Evolutionary conservation across 2,888 invertebrate genomes (phyloP).

Genomic region (Drosophila prolongata): DNA sequence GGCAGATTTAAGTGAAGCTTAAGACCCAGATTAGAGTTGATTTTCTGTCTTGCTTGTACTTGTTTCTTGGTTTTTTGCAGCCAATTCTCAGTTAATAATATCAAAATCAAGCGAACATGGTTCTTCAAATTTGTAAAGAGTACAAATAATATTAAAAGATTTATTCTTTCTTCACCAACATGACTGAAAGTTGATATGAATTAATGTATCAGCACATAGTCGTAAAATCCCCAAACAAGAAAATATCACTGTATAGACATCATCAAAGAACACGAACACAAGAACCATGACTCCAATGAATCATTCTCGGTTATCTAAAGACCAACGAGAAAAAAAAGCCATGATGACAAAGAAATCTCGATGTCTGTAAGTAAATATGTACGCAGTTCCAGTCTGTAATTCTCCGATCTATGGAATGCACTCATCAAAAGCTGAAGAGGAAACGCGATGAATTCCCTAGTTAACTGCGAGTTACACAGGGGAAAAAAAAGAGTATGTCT

Average conservation of each 20-base stretch:
- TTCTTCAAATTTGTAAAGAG: no score
- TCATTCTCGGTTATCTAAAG: conserved; percentile 28
- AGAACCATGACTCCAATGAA: conserved; percentile 15
- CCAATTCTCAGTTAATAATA: no score
- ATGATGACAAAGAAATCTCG: conserved; percentile 21
- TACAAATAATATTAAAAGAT: no score
- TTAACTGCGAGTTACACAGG: conserved; percentile 55
- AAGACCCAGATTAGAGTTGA: neutral
- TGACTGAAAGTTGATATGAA: neutral
- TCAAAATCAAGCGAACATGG: no score
- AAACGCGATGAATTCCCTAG: conserved; percentile 31
- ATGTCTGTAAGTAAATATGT: conserved; percentile 3
- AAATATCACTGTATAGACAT: neutral
- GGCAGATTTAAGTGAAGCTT: neutral
- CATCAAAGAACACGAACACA: neutral
- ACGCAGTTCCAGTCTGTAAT: conserved; percentile 16
- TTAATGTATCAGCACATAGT: neutral
- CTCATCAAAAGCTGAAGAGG: conserved; percentile 17
- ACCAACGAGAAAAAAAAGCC: neutral
- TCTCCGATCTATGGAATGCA: conserved; percentile 29
- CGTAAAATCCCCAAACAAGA: neutral
- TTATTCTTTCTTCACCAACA: neutral
- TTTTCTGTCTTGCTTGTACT: no score
- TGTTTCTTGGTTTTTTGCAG: no score
- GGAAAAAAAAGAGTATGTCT: neutral